phyloP scores from a whole-genome alignment of 2,888 invertebrate species.

The Amphipoea oculea region DNA sequence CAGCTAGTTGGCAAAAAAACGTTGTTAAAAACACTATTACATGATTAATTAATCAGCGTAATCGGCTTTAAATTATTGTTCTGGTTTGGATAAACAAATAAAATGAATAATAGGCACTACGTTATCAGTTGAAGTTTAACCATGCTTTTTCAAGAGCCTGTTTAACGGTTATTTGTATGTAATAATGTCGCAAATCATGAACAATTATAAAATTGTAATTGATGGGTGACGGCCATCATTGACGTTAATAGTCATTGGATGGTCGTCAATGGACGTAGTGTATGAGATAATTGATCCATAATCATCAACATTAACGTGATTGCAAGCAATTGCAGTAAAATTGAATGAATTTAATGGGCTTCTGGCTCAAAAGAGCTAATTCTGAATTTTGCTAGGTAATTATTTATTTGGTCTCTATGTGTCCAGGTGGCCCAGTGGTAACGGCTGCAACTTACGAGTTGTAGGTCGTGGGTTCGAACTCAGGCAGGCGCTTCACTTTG shows the following conservation, averaged over 20 bases:
- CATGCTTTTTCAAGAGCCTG: background rate
- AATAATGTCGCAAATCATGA: background rate
- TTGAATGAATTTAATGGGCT: background rate
- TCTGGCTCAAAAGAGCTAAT: background rate
- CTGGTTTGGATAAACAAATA: background rate
- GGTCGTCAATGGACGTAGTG: constrained; percentile 10
- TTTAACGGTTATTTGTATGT: constrained; percentile 6
- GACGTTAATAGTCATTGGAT: constrained; percentile 15
- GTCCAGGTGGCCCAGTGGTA: too few relatives aligned
- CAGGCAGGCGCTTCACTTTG: too few relatives aligned
- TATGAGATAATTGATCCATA: constrained; percentile 26
- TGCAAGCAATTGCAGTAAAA: constrained; percentile 10
- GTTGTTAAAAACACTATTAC: background rate
- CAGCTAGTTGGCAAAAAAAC: too few relatives aligned
- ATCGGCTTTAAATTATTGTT: background rate
- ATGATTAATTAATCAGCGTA: background rate
- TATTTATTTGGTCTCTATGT: background rate
- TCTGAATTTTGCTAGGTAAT: background rate
- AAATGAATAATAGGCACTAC: background rate
- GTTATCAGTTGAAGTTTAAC: background rate
- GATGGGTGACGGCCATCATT: constrained; percentile 8
- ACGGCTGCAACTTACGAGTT: too few relatives aligned
- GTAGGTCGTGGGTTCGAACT: too few relatives aligned
- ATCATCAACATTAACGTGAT: constrained; percentile 22
- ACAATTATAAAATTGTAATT: constrained; percentile 15